Evolutionary conservation across 2,797 vertebrate species (phyloP).

Genomic region (Notoglanidium macrostoma): DNA sequence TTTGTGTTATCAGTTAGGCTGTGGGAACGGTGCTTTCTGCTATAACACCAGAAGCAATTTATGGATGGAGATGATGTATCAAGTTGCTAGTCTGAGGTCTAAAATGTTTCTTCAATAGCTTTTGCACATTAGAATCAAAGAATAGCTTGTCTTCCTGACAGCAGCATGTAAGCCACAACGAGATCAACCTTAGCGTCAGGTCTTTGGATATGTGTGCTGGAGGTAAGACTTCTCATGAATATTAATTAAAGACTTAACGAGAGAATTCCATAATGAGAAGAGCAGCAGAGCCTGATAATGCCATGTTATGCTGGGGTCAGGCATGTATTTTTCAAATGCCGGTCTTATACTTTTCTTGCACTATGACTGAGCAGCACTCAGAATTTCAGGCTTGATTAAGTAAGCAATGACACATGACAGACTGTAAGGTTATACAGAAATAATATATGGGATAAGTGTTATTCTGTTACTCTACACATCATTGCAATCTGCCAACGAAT

Average conservation of each 20-base stretch:
- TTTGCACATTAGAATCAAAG: constrained; percentile 2
- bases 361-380: background rate
- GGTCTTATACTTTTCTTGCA: background rate
- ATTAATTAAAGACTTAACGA: background rate
- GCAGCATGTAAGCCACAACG: constrained; percentile 12
- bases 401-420: background rate
- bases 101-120: background rate
- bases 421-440: background rate
- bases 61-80: background rate
- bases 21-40: background rate
- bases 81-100: background rate
- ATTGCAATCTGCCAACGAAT: background rate
- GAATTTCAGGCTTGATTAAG: background rate
- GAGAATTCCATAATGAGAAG: background rate
- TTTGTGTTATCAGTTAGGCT: background rate
- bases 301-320: too few species aligned
- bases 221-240: background rate
- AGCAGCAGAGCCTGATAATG: background rate
- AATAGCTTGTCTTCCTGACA: background rate
- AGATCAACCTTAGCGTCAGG: background rate
- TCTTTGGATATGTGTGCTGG: background rate
- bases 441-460: background rate
- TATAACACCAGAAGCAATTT: background rate
- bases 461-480: background rate
- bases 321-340: background rate